Conservation (phyloP, 1,140 invertebrate genomes). For the Heliconius hermathena region DNA sequence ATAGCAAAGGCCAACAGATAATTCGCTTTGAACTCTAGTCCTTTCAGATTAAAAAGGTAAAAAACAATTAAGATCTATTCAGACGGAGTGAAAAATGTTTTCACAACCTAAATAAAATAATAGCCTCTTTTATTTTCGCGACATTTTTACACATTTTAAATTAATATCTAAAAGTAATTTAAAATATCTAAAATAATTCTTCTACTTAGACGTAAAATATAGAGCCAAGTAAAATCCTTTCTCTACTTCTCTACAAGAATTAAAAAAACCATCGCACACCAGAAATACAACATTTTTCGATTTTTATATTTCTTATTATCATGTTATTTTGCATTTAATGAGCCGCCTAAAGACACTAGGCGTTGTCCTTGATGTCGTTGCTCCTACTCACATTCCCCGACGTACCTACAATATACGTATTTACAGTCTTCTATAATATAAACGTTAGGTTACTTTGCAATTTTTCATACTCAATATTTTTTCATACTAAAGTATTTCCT, state of each 20-base stretch:
- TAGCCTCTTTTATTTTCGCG: too few relatives aligned
- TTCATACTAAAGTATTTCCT: neutral
- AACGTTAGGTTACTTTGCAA: neutral
- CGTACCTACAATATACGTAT: neutral
- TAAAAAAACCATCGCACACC: too few relatives aligned
- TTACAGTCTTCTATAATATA: neutral
- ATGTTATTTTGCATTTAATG: neutral
- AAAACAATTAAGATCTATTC: too few relatives aligned
- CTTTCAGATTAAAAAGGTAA: too few relatives aligned
- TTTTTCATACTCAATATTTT: neutral
- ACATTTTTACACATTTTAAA: too few relatives aligned
- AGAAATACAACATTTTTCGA: neutral
- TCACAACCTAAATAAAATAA: too few relatives aligned
- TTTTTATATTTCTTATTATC: neutral
- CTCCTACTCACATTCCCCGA: constrained; percentile 37
- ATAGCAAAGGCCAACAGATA: too few relatives aligned
- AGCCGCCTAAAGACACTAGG: constrained; percentile 8
- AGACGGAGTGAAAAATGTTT: too few relatives aligned
- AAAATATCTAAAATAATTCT: too few relatives aligned
- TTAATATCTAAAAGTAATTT: too few relatives aligned
- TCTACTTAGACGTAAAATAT: too few relatives aligned
- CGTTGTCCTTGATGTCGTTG: constrained; percentile 28
- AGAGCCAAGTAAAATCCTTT: neutral
- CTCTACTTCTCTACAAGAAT: neutral
- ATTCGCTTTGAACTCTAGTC: too few relatives aligned